Conservation (phyloP, 2,888 invertebrate species). For the Diaperis boleti region DNA sequence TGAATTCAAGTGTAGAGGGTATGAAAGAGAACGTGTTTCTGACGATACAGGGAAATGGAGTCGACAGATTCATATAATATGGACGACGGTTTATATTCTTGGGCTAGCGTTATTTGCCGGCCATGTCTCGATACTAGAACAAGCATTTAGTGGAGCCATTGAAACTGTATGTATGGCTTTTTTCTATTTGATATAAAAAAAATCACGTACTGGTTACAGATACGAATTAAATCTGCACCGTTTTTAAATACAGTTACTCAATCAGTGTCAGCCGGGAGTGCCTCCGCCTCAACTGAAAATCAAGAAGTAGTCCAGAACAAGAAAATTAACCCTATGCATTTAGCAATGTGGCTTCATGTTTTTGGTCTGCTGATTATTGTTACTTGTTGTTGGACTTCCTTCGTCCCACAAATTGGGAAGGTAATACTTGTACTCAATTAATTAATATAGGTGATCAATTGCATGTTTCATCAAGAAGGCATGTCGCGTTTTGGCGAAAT, state of each 20-base stretch:
- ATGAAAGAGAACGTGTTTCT: constrained; percentile 62
- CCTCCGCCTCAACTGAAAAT: constrained; percentile 32
- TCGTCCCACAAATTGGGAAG: constrained; percentile 68
- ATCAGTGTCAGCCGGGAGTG: constrained; percentile 64
- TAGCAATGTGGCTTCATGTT: constrained; percentile 67
- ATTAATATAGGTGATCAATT: neutral
- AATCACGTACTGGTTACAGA: neutral
- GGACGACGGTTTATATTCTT: constrained; percentile 70
- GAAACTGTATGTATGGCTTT: constrained; percentile 50
- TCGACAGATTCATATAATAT: constrained; percentile 70
- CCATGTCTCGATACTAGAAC: constrained; percentile 68
- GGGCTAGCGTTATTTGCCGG: constrained; percentile 70
- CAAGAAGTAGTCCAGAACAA: constrained; percentile 43
- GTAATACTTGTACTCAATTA: constrained; percentile 59
- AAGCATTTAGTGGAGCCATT: constrained; percentile 58
- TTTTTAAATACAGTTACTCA: constrained; percentile 48
- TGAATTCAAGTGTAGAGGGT: constrained; percentile 72
- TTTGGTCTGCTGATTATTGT: constrained; percentile 65
- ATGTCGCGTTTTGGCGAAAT: no score
- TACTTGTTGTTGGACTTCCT: constrained; percentile 68
- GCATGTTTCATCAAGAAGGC: no score
- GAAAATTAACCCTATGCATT: constrained; percentile 61
- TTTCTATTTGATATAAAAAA: neutral
- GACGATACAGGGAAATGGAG: constrained; percentile 64
- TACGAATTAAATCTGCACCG: neutral